Conservation (phyloP, 2,888 invertebrate species). For the Thereva unica region DNA sequence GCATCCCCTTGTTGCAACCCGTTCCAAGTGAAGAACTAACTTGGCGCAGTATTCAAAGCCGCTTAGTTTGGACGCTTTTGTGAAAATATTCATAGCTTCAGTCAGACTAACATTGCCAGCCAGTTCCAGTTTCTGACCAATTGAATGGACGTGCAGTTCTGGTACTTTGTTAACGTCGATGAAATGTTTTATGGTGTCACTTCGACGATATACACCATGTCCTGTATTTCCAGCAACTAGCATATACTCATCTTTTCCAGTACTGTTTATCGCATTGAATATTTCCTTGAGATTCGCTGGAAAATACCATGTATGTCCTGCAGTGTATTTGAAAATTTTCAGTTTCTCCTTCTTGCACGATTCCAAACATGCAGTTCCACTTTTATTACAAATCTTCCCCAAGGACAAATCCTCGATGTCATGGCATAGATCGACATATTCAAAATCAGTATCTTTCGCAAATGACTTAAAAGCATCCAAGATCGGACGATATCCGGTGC, state of each 20-base stretch:
- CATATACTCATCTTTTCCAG: conserved; percentile 8
- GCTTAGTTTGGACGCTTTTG: conserved; percentile 50
- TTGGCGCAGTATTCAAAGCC: conserved; percentile 61
- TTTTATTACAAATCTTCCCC: conserved; percentile 25
- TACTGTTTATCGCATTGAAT: conserved; percentile 22
- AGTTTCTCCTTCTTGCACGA: not conserved
- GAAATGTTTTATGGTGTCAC: conserved; percentile 57
- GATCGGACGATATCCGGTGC: conserved; percentile 74
- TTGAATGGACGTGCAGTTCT: conserved; percentile 61
- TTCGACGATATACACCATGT: conserved; percentile 64
- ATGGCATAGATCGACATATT: conserved; percentile 25
- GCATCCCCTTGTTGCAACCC: conserved; percentile 64
- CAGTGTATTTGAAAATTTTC: not conserved
- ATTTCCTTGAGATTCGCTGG: conserved; percentile 28
- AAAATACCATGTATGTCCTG: conserved; percentile 30
- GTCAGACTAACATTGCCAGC: conserved; percentile 59
- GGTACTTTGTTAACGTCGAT: conserved; percentile 67
- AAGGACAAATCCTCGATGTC: conserved; percentile 38
- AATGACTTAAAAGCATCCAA: conserved; percentile 74
- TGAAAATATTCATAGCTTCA: conserved; percentile 58
- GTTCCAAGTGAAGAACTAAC: conserved; percentile 62
- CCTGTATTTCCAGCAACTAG: conserved; percentile 73
- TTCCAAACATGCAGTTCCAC: conserved; percentile 18
- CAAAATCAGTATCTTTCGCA: conserved; percentile 60
- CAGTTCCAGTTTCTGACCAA: conserved; percentile 51